These are phyloP conservation scores for Hylyphantes graminicola DNA, from an alignment of 1,140 invertebrate genomes.

Conservation along the genomic window DNA sequence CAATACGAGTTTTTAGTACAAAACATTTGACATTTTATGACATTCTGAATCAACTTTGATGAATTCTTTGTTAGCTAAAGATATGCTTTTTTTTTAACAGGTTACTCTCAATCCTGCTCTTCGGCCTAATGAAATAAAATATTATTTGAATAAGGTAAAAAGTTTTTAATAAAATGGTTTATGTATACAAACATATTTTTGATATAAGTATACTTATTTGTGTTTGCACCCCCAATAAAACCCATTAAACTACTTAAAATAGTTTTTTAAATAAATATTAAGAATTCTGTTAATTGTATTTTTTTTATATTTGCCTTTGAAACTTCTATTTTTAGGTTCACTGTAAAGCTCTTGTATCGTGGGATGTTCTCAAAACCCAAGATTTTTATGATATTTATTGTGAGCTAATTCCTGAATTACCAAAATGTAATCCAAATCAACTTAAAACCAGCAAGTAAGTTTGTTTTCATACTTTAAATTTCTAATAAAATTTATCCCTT, in stretches of 20 bases:
- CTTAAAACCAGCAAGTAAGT: constrained; percentile 18
- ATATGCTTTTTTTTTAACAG: constrained; percentile 67
- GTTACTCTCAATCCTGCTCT: constrained; percentile 89
- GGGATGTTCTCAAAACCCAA: constrained; percentile 75
- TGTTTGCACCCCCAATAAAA: neutral
- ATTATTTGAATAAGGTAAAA: constrained; percentile 69
- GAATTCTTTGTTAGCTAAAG: neutral
- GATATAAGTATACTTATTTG: neutral
- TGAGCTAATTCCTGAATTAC: constrained; percentile 68
- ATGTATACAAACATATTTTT: neutral
- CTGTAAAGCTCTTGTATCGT: constrained; percentile 78
- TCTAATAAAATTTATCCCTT: neutral
- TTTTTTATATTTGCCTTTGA: neutral
- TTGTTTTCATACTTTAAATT: neutral
- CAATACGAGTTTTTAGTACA: too few species aligned
- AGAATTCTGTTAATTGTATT: neutral
- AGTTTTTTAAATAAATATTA: neutral
- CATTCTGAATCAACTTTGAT: neutral
- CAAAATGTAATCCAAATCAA: constrained; percentile 18
- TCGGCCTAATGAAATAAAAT: constrained; percentile 80
- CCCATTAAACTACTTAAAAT: neutral
- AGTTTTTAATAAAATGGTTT: neutral
- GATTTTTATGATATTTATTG: constrained; percentile 80
- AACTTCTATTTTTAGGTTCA: constrained; percentile 71
- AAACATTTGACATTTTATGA: too few species aligned